Conservation (phyloP, 2,797 vertebrate species). For the Pygocentrus nattereri region DNA sequence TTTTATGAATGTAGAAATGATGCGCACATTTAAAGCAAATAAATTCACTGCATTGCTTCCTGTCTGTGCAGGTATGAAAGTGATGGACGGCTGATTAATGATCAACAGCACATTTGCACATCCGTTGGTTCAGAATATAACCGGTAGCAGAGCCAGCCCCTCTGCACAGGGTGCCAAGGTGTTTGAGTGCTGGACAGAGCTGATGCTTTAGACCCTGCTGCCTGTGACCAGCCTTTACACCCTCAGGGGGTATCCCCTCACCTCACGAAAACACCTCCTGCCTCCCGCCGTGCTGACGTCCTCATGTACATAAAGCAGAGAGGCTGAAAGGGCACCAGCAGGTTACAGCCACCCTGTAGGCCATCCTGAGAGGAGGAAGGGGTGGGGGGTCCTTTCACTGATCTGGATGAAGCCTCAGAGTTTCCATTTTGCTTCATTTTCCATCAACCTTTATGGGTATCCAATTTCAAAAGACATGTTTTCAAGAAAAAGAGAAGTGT, state of each 20-base stretch:
- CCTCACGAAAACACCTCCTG: slow-evolving; percentile 45
- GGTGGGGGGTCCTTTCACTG: not conserved
- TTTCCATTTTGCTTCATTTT: slow-evolving; percentile 16
- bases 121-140: slow-evolving; percentile 33
- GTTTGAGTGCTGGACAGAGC: slow-evolving; percentile 18
- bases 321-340: slow-evolving; percentile 19
- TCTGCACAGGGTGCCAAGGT: slow-evolving; percentile 10
- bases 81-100: slow-evolving; percentile 47
- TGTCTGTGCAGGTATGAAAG: not conserved
- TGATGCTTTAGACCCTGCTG: slow-evolving; percentile 8
- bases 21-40: not conserved
- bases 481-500: not conserved
- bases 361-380: not conserved
- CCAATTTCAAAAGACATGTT: slow-evolving; percentile 1
- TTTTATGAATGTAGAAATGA: not conserved
- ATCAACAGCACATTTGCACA: slow-evolving; percentile 32
- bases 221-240: slow-evolving; percentile 27
- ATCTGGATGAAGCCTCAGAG: not conserved
- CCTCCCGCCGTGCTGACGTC: slow-evolving; percentile 9
- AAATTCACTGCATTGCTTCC: not conserved
- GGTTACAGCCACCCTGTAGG: not conserved
- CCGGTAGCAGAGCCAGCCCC: slow-evolving; percentile 23
- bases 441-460: slow-evolving; percentile 5
- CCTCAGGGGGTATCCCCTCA: slow-evolving; percentile 32
- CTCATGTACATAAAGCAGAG: slow-evolving; percentile 18